phyloP scores from a whole-genome alignment of 2,797 vertebrate species.

The Agapornis canus region DNA sequence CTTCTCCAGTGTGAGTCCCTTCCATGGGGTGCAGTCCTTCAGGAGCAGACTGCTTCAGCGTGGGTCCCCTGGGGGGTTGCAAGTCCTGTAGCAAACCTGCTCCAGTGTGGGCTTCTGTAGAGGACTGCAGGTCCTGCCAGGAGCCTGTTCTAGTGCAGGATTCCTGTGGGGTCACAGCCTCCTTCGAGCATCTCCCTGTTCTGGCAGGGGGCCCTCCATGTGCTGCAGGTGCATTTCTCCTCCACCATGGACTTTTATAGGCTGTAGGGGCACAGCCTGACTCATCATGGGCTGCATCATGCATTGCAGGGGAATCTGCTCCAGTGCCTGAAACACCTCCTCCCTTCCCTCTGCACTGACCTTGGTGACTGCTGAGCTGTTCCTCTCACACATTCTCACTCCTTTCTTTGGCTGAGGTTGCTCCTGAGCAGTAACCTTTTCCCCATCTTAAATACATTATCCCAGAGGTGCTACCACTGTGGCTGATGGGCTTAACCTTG shows the following conservation, averaged over 20 bases:
- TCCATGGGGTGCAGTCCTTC: neutral
- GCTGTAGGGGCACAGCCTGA: neutral
- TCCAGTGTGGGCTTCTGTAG: neutral
- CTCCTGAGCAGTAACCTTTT: too few relatives aligned
- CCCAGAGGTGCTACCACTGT: fast-evolving
- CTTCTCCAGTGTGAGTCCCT: neutral
- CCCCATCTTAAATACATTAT: neutral
- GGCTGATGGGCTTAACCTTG: neutral
- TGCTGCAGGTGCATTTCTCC: neutral
- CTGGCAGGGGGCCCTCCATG: neutral
- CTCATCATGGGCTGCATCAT: fast-evolving
- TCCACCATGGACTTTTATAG: neutral
- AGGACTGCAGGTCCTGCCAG: neutral
- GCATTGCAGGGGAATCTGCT: neutral
- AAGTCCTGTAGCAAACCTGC: neutral
- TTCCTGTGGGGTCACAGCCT: neutral
- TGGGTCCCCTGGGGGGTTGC: neutral
- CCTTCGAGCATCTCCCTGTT: neutral
- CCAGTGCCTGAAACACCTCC: neutral
- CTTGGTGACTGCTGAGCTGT: neutral
- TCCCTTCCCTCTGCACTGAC: neutral
- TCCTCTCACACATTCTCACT: neutral
- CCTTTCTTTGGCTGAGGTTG: neutral
- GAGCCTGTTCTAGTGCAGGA: neutral
- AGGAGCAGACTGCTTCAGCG: neutral